phyloP scores from a whole-genome alignment of 2,888 invertebrate genomes.

The Cryptophagus acutangulus region DNA sequence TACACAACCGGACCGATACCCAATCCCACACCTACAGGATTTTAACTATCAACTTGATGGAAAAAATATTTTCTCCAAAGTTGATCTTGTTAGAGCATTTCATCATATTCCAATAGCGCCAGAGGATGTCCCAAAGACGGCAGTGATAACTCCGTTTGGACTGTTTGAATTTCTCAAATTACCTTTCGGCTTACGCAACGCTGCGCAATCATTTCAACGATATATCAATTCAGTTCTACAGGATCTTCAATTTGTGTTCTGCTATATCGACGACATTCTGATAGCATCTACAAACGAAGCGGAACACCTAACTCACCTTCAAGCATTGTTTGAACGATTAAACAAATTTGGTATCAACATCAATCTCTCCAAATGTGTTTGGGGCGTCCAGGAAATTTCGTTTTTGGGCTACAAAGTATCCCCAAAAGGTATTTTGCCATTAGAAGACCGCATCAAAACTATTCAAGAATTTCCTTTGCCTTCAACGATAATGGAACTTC shows the following conservation, averaged over 20 bases:
- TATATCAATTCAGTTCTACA: constrained; percentile 34
- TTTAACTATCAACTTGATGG: constrained; percentile 17
- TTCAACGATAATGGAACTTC: not conserved
- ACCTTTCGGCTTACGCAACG: constrained; percentile 38
- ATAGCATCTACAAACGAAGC: constrained; percentile 21
- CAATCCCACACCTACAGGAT: constrained; percentile 25
- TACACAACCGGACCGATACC: no score
- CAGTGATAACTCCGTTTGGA: constrained; percentile 40
- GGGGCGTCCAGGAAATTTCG: constrained; percentile 23
- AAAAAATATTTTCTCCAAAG: constrained; percentile 14
- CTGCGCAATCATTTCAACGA: constrained; percentile 39
- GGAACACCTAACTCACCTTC: constrained; percentile 21
- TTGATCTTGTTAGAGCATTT: constrained; percentile 30
- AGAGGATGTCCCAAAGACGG: constrained; percentile 40
- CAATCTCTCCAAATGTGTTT: constrained; percentile 35
- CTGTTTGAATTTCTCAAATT: constrained; percentile 37
- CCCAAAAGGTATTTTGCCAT: constrained; percentile 32
- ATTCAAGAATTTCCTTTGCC: constrained; percentile 7
- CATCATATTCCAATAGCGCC: constrained; percentile 38
- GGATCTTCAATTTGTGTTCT: constrained; percentile 31
- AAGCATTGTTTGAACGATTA: constrained; percentile 22
- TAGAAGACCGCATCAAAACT: constrained; percentile 1
- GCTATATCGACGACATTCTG: constrained; percentile 39
- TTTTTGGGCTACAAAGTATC: constrained; percentile 27
- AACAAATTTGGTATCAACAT: constrained; percentile 22